Evolutionary conservation across 2,888 invertebrate species (phyloP).

Genomic region (Mimachlamys varia): DNA sequence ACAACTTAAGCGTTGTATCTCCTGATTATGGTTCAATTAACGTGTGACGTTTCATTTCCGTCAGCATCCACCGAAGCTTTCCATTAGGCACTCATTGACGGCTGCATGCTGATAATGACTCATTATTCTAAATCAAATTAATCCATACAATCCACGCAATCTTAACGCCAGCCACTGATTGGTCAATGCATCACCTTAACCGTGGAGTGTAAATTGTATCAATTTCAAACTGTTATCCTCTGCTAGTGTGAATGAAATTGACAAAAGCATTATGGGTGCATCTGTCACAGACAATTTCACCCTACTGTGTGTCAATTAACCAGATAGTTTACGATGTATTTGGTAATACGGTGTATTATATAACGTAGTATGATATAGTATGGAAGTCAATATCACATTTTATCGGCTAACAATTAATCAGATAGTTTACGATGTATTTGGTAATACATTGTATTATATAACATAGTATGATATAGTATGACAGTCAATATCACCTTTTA

Average conservation of each 20-base stretch:
- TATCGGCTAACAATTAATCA: too few relatives aligned
- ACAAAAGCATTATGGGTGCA: background rate
- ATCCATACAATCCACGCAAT: background rate
- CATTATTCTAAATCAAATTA: background rate
- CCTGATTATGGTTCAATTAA: background rate
- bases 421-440: too few relatives aligned
- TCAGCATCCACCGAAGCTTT: background rate
- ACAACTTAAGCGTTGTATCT: background rate
- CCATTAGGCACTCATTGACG: slow-evolving; percentile 11
- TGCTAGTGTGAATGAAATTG: background rate
- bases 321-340: too few relatives aligned
- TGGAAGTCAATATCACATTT: too few relatives aligned
- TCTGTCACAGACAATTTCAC: background rate
- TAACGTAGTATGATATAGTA: too few relatives aligned
- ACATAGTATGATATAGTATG: too few relatives aligned
- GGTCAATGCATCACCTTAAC: background rate
- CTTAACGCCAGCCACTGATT: background rate
- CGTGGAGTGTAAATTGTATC: background rate
- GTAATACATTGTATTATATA: too few relatives aligned
- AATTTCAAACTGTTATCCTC: background rate
- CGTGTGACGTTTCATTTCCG: background rate
- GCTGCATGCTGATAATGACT: background rate
- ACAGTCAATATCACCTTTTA: background rate
- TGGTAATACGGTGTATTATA: too few relatives aligned
- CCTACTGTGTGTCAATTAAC: too few relatives aligned